Evolutionary conservation across 2,797 vertebrate genomes (phyloP), one percentile per base, ranked within the genome.

Genomic region (Poeciliopsis turneri): DNA sequence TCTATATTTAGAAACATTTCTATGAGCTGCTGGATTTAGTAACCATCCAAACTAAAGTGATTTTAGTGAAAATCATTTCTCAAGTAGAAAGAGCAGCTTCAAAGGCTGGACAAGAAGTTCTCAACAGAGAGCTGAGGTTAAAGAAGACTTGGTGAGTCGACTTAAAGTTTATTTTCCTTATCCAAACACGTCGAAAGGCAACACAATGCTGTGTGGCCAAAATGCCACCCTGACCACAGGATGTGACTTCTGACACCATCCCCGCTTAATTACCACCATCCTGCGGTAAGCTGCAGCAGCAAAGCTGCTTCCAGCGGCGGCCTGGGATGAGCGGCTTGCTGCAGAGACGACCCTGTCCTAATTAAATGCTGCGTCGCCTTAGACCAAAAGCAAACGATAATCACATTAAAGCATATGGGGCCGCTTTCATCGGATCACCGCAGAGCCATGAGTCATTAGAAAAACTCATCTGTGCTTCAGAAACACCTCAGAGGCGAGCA

Each of bases 291-390:
- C 81, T n/a, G 74, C 72, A 51, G 78, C 88, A 77, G 68, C 36
- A 79, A 81, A 84, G 87, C 80, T 81, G 77, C 77, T 85, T 83
- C 84, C 92, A 90, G 93, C 90, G 87, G 76, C 84, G 81, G 80
- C 81, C 85, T 57, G 74, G 85, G 88, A 83, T 75, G 87, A 88
- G 82, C 64, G 15, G 73, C 90, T 89, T 87, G 86, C 88, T 80
- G 64, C 55, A 72, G 4, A 89, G 89, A 87, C 79, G 92, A 94
- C 90, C 91, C 81, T 75, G 20, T 83, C 64, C 87, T 91, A 91
- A 92, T 94, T 91, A 92, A 92, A 92, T 78, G 89, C 80, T 72
- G 78, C 36, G 79, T 84, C 83, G 87, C 87, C 89, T 83, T 80
- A 73, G 69, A 91, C 77, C 84, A 87, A 87, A 88, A 87, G 84